Base-by-base conservation (phyloP, 1,140 invertebrate species). In the Thaumatotibia leucotreta region DNA sequence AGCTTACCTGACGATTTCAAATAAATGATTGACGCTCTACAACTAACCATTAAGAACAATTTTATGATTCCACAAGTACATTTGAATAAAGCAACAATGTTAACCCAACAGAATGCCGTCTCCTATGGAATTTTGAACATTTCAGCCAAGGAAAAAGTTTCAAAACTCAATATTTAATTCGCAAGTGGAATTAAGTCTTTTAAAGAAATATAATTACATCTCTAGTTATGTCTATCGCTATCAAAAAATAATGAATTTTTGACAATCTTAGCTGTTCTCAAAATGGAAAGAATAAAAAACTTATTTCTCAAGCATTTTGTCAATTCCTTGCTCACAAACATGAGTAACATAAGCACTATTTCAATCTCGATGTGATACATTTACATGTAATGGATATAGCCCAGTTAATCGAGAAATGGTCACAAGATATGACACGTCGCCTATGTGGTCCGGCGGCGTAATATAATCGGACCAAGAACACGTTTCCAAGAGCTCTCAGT, bases 331-430 rank as follows among this genome's bases (percentile, higher is more conserved):
- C 35, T 5, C 35, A 39, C 35, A n/a, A 39, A 14, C 35, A 4
- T 39, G 8, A 45, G 39, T 45, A 45, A 45, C 39, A 45, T 45
- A 45, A 45, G 39, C 17, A 20, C 39, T 20, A 29, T 58, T n/a
- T 29, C 24, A 27, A 27, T 58, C 24, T 10, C 24, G 27, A 24
- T 1, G 39, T 17, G 39, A 27, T 58, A 58, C 52, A 8, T 58
- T 58, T 58, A 29, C 52, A 27, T 58, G 52, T 27, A 58, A 58
- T 27, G 22, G 52, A 58, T 58, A 58, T 2, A 58, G 4, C 52
- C 52, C 24, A 58, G 52, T 58, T 58, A 27, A 58, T 58, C 52
- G 24, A 31, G 52, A 58, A 58, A 58, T 58, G 23, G 52, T 58
- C 52, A 58, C 24, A 14, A 17, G 52, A 31, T 58, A 58, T 14